Evolutionary conservation across 2,888 invertebrate species (phyloP).

Genomic region (Polydrusus tereticollis): DNA sequence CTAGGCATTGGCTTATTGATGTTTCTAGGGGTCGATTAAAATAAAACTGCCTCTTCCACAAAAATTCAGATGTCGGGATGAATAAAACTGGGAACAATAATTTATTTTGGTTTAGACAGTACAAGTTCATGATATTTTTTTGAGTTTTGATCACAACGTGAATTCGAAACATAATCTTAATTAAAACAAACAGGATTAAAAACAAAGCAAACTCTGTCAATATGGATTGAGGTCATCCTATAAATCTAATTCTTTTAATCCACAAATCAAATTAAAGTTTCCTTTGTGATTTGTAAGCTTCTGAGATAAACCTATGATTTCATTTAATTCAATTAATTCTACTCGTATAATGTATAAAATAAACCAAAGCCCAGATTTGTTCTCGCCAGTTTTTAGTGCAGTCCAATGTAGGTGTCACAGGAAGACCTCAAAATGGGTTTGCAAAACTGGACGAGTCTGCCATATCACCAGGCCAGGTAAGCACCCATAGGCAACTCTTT

Average conservation of each 20-base stretch:
- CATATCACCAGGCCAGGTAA: conserved; percentile 56
- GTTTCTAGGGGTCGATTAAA: neutral
- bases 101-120: no score
- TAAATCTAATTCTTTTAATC: conserved; percentile 20
- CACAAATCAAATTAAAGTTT: conserved; percentile 12
- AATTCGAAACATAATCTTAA: neutral
- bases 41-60: no score
- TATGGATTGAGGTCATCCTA: neutral
- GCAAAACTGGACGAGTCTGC: conserved; percentile 56
- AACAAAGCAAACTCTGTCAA: neutral
- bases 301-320: conserved; percentile 17
- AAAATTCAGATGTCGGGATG: no score
- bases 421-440: conserved; percentile 52
- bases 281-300: neutral
- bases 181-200: neutral
- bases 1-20: neutral
- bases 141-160: no score
- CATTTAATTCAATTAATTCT: conserved; percentile 38
- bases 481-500: no score
- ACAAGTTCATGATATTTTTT: no score
- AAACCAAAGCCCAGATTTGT: neutral
- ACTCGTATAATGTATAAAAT: conserved; percentile 31
- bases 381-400: conserved; percentile 45
- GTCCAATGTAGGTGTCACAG: conserved; percentile 25
- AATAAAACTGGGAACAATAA: no score